Conservation (phyloP, 2,888 invertebrate genomes). For the Frankliniella fusca region DNA sequence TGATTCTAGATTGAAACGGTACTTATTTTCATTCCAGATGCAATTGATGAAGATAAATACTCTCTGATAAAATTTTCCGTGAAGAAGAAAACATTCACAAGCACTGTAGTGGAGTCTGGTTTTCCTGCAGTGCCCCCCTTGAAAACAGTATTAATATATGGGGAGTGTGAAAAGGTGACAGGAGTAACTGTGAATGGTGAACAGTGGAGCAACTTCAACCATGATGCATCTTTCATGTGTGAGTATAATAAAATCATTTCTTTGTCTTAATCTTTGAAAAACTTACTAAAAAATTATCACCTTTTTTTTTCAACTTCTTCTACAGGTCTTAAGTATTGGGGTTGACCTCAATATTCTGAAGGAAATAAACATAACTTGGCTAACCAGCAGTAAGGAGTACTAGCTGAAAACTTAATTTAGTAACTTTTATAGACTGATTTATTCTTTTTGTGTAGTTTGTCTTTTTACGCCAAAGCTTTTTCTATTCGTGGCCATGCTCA, state of each 20-base stretch:
- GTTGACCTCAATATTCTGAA: background rate
- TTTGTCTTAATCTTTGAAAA: background rate
- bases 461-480: background rate
- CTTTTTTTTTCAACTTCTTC: background rate
- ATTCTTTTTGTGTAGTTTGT: background rate
- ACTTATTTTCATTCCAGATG: background rate
- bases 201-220: background rate
- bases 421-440: background rate
- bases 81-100: background rate
- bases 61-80: background rate
- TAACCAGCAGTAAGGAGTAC: background rate
- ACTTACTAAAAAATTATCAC: no score
- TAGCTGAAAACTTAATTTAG: background rate
- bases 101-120: slow-evolving; percentile 1
- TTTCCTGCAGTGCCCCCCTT: background rate
- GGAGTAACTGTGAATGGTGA: background rate
- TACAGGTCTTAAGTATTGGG: background rate
- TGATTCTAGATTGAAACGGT: no score
- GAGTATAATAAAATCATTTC: background rate
- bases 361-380: background rate
- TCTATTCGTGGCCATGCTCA: background rate
- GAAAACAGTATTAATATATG: slow-evolving; percentile 27
- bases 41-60: background rate
- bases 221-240: background rate
- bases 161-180: background rate